Percentiles rank a stretch among this genome's conserved stretches.
These are phyloP conservation scores for Xenopus borealis DNA, from an alignment of 2,113 vertebrate genomes.

Conservation along the genomic window DNA sequence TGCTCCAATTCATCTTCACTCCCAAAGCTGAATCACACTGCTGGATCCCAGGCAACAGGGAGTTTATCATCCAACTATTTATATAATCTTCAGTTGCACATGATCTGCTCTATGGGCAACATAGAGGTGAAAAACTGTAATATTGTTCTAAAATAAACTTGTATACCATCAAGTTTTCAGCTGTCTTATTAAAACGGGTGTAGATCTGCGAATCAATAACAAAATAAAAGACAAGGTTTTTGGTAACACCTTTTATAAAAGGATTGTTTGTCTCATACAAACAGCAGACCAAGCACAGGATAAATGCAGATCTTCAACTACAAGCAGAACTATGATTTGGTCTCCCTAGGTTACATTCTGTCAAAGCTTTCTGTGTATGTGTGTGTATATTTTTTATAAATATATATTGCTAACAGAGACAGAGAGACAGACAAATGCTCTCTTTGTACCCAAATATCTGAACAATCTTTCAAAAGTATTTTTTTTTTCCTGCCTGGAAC, in stretches of 20 bases:
- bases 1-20: background rate
- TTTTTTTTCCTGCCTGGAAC: too few species aligned
- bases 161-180: too few species aligned
- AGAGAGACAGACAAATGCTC: too few species aligned
- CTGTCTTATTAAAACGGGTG: too few species aligned
- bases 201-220: too few species aligned
- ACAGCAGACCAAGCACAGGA: constrained; percentile 16
- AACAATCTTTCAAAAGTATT: too few species aligned
- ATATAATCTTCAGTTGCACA: constrained; percentile 15
- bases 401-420: background rate
- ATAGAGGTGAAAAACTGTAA: too few species aligned
- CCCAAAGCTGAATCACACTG: background rate
- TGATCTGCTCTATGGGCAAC: background rate
- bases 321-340: constrained; percentile 31
- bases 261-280: constrained; percentile 25
- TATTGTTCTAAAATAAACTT: too few species aligned
- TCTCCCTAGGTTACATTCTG: background rate
- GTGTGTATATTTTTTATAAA: constrained; percentile 2
- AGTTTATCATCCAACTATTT: constrained; percentile 1
- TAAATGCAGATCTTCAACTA: constrained; percentile 28
- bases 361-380: background rate
- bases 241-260: constrained; percentile 41
- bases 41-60: background rate
- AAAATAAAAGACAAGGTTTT: background rate
- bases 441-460: too few species aligned